Conservation (phyloP, 2,113 vertebrate species). For the Scytalopus superciliaris region DNA sequence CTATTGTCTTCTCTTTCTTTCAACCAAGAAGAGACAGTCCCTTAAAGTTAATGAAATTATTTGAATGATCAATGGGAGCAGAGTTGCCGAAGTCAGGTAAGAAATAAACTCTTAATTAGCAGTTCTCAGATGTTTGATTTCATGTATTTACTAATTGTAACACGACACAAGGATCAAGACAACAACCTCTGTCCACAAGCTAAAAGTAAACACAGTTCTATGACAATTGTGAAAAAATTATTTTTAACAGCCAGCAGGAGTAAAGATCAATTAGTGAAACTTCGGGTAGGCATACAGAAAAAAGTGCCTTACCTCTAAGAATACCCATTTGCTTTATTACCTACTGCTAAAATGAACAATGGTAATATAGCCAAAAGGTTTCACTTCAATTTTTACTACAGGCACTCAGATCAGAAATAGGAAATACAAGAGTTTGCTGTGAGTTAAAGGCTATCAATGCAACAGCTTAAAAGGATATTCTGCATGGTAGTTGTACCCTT, state of each 20-base stretch:
- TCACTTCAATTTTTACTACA: background rate
- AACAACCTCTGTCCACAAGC: background rate
- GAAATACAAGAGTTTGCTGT: background rate
- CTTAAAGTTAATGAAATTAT: background rate
- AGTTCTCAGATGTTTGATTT: background rate
- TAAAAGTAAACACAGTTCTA: background rate
- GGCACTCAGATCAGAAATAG: slow-evolving; percentile 22
- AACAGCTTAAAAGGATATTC: background rate
- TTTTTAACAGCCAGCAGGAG: slow-evolving; percentile 23
- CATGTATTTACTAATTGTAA: background rate
- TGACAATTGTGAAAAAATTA: background rate
- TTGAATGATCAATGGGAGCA: background rate
- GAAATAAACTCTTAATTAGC: background rate
- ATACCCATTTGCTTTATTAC: slow-evolving; percentile 52
- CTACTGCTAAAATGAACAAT: slow-evolving; percentile 10
- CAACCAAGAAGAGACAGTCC: background rate
- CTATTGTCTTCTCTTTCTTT: background rate
- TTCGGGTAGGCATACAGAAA: background rate
- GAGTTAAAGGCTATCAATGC: background rate
- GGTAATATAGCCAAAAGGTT: slow-evolving; percentile 43
- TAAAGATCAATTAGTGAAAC: slow-evolving; percentile 45
- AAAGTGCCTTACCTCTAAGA: background rate
- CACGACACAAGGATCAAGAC: background rate
- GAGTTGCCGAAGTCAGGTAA: background rate
- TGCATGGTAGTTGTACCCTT: background rate